phyloP scores from a whole-genome alignment of 2,888 invertebrate species.

The Ornithoptera priamus region DNA sequence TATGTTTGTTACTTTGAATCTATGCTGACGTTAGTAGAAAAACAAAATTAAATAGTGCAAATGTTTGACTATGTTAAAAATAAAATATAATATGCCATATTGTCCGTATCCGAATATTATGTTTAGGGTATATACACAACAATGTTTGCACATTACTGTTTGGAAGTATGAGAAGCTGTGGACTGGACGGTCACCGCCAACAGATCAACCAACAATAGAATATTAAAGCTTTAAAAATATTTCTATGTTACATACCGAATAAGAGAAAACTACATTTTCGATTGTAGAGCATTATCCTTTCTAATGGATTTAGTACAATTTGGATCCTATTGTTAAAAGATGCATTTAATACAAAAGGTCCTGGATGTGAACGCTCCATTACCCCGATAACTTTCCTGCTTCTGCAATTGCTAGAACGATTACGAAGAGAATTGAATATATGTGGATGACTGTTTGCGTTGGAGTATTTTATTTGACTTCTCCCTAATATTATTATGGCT shows the following conservation, averaged over 20 bases:
- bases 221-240: background rate
- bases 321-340: conserved; percentile 7
- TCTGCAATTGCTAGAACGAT: conserved; percentile 8
- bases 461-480: background rate
- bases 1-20: too few species aligned
- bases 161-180: too few species aligned
- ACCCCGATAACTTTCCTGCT: conserved; percentile 9
- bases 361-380: conserved; percentile 19
- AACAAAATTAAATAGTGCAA: too few species aligned
- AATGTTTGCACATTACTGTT: too few species aligned
- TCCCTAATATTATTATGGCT: too few species aligned
- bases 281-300: background rate
- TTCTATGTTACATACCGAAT: background rate
- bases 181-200: too few species aligned
- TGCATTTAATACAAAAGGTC: conserved; percentile 23
- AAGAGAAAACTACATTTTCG: background rate
- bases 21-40: too few species aligned
- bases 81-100: background rate
- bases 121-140: too few species aligned
- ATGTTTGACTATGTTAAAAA: background rate
- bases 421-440: background rate
- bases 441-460: background rate
- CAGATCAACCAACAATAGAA: too few species aligned
- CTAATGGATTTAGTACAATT: conserved; percentile 15
- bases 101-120: background rate